Percentiles rank a stretch among this genome's conserved stretches.
Conservation (phyloP, 2,888 invertebrate species). For the Mantis religiosa region DNA sequence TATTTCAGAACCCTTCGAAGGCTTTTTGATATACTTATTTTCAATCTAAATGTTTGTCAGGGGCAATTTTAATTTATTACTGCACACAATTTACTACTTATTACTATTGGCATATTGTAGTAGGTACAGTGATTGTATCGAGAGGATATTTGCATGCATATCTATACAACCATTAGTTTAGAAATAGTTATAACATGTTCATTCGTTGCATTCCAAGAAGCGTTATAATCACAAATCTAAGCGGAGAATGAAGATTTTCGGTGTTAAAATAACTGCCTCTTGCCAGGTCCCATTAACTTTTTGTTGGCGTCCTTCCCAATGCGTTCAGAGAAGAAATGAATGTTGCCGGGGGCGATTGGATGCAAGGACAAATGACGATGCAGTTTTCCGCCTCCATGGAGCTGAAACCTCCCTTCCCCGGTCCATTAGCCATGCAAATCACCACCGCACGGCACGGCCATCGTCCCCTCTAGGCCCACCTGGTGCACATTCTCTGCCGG, state of each 20-base stretch:
- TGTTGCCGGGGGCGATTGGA: background rate
- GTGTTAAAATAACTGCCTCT: background rate
- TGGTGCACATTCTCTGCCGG: background rate
- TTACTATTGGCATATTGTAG: no score
- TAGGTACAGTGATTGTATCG: no score
- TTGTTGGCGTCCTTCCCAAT: background rate
- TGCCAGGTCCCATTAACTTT: background rate
- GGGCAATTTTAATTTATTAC: no score
- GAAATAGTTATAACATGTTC: no score
- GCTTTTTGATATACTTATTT: no score
- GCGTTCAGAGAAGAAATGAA: background rate
- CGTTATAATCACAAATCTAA: background rate
- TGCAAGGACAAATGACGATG: background rate
- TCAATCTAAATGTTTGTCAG: no score
- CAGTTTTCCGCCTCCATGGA: background rate
- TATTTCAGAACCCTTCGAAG: no score
- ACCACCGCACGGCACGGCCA: background rate
- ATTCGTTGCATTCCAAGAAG: background rate
- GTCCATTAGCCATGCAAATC: slow-evolving; percentile 13
- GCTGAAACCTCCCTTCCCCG: background rate
- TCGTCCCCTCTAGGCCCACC: background rate
- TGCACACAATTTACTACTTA: no score
- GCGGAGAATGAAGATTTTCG: background rate
- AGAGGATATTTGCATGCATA: no score
- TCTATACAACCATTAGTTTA: no score